Evolutionary conservation across 2,888 invertebrate species (phyloP), one percentile per base, ranked within the genome.

Genomic region (Tinea pellionella): DNA sequence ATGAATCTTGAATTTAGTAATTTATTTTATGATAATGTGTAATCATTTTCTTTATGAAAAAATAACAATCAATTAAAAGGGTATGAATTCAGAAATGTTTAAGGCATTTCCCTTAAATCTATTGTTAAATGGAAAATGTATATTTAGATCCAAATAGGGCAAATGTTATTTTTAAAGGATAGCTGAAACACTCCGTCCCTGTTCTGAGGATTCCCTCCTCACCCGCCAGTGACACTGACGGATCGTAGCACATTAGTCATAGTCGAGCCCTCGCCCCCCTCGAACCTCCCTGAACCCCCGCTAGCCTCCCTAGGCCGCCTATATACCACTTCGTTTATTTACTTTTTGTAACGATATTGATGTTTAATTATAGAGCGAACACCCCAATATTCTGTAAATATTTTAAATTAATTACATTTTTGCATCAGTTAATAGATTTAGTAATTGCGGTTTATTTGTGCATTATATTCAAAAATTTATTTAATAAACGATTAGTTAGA

Each of bases 221-320:
- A 69, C 74, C 80, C 80, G 76, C 79, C 78, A 81, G 77, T 83
- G 91, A 90, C 91, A 90, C 89, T 91, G 91, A 91, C 90, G 89
- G 89, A 91, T 91, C 89, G 90, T 78, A 84, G 78, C 77, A 84
- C 88, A 91, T 91, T 91, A 90, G 90, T 91, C 91, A 91, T 91
- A 90, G 89, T 89, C 87, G 84, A 78, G 79, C 75, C 84, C 82
- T 76, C 78, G 69, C 70, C 65, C 64, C 64, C 66, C 65, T 67
- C 66, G 73, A 65, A 70, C 81, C 82, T 81, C 81, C 81, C 75
- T 77, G 75, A 75, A 81, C 77, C 81, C 72, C 79, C 77, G 59
- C 64, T 73, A 76, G 80, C 81, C 16, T 30, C 32, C 37, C 61
- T 13, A 16, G 59, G 29, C 76, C 74, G 67, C 76, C 82, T 73